Base-by-base conservation (phyloP, 2,888 invertebrate species). In the Chloroclystis v-ata region DNA sequence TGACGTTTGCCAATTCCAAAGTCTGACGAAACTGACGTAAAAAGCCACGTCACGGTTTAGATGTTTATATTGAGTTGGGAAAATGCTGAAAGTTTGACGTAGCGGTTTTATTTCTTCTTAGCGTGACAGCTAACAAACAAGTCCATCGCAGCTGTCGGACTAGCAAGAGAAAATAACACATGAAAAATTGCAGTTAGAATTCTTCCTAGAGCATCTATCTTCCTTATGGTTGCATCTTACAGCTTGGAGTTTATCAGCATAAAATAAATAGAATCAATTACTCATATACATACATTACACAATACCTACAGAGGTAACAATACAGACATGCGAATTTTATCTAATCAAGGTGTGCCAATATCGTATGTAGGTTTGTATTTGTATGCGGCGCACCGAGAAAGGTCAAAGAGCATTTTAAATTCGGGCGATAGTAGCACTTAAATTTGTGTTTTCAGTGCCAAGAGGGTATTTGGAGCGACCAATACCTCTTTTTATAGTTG, bases 1-100 rank as follows among this genome's bases (percentile, higher is more conserved):
- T 57, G 60, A 55, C 54, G 57, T 58, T 58, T 60, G 63, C 61
- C 61, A 65, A 68, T 65, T 62, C 63, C 56, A 52, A 59, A 57
- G 57, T 20, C 35, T 24, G 16, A 20, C 39, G 43, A 48, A 51
- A 5, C 35, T 24, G 16, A 20, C 40, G 43, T 53, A 52, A 61
- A 61, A 67, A 47, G 55, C 57, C 52, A 49, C 57, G 52, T 43
- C 52, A 47, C 32, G 26, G 14, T 20, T 20, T 37, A 43, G 25
- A 16, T 38, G 30, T 30, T 10, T 20, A 30, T 11, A 37, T 20
- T 33, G 24, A 37, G 25, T 20, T 25, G 25, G 6, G 37, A 37
- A 25, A 37, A 26, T 26, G 25, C 26, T 37, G 5, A 13, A 25
- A 16, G 25, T 35, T 33, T 35, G 35, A 35, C 35, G 35, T 24